Evolutionary conservation across 2,113 vertebrate genomes (phyloP).

Genomic region (Protomyctophum bolini): DNA sequence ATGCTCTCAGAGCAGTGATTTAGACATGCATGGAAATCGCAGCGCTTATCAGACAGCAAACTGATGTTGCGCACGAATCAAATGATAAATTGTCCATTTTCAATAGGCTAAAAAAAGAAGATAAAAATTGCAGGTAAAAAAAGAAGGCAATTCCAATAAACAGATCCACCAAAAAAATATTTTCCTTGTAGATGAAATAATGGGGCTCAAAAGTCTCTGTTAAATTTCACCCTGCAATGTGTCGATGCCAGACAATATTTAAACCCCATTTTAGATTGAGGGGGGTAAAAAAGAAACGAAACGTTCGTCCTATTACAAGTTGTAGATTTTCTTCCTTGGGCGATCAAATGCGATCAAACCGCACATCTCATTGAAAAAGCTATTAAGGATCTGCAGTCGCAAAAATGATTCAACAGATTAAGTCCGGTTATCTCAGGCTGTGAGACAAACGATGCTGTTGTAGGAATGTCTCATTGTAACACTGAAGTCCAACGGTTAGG

Average conservation of each 20-base stretch:
- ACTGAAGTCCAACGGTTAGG: slow-evolving; percentile 64
- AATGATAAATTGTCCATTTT: slow-evolving; percentile 69
- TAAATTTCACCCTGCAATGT: slow-evolving; percentile 35
- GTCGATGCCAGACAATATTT: slow-evolving; percentile 36
- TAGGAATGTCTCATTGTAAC: slow-evolving; percentile 59
- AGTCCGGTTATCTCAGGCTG: slow-evolving; percentile 57
- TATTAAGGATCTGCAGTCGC: slow-evolving; percentile 50
- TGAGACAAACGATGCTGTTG: slow-evolving; percentile 45
- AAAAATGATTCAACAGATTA: slow-evolving; percentile 59
- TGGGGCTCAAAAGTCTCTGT: slow-evolving; percentile 54
- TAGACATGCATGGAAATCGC: slow-evolving; percentile 63
- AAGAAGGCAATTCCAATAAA: slow-evolving; percentile 47
- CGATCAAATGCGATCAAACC: slow-evolving; percentile 45
- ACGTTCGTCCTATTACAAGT: slow-evolving; percentile 48
- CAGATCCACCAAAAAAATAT: slow-evolving; percentile 50
- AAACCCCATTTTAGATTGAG: slow-evolving; percentile 44
- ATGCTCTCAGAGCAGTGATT: slow-evolving; percentile 64
- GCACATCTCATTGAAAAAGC: slow-evolving; percentile 41
- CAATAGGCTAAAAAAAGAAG: slow-evolving; percentile 30
- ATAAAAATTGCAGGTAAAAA: slow-evolving; percentile 26
- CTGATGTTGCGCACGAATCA: slow-evolving; percentile 48
- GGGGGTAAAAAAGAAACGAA: neutral
- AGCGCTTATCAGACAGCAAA: slow-evolving; percentile 61
- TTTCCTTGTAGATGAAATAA: slow-evolving; percentile 41
- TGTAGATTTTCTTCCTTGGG: slow-evolving; percentile 34